Conservation (phyloP, 2,797 vertebrate genomes). For the Mormyrus hasselquistii region DNA sequence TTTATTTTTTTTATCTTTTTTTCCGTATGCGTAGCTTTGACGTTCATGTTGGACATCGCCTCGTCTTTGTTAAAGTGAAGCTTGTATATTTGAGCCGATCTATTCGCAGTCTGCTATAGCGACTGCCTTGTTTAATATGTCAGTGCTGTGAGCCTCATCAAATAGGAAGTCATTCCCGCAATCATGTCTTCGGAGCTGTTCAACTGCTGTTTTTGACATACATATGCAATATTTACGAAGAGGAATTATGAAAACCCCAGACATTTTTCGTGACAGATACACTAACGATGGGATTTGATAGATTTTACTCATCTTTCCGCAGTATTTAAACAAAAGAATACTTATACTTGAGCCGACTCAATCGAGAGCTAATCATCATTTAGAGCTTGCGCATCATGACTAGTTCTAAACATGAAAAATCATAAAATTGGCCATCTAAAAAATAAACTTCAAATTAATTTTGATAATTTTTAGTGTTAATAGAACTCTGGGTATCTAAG, state of each 20-base stretch:
- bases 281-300: not conserved
- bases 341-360: not conserved
- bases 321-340: not conserved
- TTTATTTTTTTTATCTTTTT: not conserved
- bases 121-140: constrained; percentile 25
- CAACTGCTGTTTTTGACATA: constrained; percentile 4
- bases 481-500: not conserved
- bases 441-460: not conserved
- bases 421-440: not conserved
- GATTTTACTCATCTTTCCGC: not conserved
- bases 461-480: not conserved
- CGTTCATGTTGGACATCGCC: not conserved
- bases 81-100: constrained; percentile 5
- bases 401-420: not conserved
- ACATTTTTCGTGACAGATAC: not conserved
- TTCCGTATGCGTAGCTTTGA: not conserved
- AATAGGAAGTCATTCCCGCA: constrained; percentile 29
- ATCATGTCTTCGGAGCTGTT: constrained; percentile 26
- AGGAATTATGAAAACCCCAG: not conserved
- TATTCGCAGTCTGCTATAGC: constrained; percentile 14
- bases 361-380: not conserved
- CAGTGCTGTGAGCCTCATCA: not conserved
- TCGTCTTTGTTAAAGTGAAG: not conserved
- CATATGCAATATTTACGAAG: constrained; percentile 20
- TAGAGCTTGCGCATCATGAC: not conserved